These are phyloP conservation scores for Gnatocerus cornutus DNA, from an alignment of 2,888 invertebrate genomes.

Conservation along the genomic window DNA sequence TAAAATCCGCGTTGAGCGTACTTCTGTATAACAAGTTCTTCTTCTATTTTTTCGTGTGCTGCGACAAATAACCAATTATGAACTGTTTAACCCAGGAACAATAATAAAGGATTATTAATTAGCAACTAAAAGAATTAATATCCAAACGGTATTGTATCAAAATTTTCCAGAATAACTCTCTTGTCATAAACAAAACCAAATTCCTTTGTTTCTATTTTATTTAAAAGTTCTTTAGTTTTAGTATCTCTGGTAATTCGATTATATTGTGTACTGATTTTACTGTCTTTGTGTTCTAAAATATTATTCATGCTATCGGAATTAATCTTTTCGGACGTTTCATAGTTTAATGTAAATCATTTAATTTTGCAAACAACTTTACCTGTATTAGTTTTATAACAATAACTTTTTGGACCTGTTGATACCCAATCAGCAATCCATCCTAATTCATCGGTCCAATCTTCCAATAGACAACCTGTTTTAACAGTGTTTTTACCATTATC, in stretches of 20 bases:
- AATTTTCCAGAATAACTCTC: conserved; percentile 3
- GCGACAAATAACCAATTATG: too few species aligned
- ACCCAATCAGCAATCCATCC: conserved; percentile 10
- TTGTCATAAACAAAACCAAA: conserved; percentile 23
- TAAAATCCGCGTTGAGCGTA: too few species aligned
- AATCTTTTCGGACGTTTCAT: neutral
- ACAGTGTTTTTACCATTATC: conserved; percentile 15
- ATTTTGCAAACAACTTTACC: conserved; percentile 16
- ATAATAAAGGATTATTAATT: too few species aligned
- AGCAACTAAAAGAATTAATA: neutral
- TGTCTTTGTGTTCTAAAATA: conserved; percentile 16
- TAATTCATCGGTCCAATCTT: conserved; percentile 21
- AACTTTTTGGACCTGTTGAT: conserved; percentile 27
- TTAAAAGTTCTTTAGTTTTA: conserved; percentile 20
- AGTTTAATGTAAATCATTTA: conserved; percentile 17
- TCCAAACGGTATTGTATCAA: neutral
- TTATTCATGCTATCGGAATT: conserved; percentile 8
- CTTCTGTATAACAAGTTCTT: too few species aligned
- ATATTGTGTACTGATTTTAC: conserved; percentile 40
- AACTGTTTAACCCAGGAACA: too few species aligned
- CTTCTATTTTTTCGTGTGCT: too few species aligned
- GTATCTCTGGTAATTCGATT: conserved; percentile 17
- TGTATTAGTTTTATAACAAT: conserved; percentile 14
- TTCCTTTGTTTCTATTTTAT: conserved; percentile 30
- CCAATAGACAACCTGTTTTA: conserved; percentile 19